phyloP scores from a whole-genome alignment of 2,113 vertebrate species.

The Morone chrysops region DNA sequence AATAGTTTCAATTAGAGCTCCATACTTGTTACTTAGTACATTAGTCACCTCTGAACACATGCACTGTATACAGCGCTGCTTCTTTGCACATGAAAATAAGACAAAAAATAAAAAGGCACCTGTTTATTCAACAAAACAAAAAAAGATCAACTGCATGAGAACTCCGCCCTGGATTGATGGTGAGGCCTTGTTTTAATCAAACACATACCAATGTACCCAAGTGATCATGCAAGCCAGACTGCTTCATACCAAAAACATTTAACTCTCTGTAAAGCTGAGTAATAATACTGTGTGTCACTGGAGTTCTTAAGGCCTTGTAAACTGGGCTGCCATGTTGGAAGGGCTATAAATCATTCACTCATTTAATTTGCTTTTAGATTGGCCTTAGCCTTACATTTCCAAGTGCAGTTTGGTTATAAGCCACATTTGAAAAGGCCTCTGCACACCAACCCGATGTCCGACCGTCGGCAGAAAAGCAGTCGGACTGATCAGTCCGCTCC shows the following conservation, averaged over 20 bases:
- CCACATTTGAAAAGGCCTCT: neutral
- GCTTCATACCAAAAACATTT: constrained; percentile 19
- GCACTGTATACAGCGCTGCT: neutral
- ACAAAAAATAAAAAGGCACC: neutral
- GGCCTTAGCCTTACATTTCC: neutral
- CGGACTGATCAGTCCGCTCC: no score
- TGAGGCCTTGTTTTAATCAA: constrained; percentile 36
- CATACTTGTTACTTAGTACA: constrained; percentile 38
- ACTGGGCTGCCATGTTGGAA: neutral
- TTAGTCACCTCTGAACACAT: constrained; percentile 33
- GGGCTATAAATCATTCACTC: neutral
- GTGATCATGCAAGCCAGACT: neutral
- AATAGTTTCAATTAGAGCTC: constrained; percentile 56
- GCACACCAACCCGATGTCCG: no score
- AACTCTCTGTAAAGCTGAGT: neutral
- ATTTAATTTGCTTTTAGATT: neutral
- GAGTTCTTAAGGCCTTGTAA: neutral
- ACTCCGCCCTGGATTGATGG: neutral
- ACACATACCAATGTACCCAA: constrained; percentile 21
- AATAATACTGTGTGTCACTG: constrained; percentile 14
- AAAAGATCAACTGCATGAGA: constrained; percentile 14
- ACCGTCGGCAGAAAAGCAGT: no score
- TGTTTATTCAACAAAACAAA: constrained; percentile 4
- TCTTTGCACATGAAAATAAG: neutral
- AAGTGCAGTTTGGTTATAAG: neutral